These are phyloP conservation scores for human (Homo sapiens) DNA, from an alignment of 2,113 vertebrate genomes.

Conservation along the genomic window GRCh38 chr14:105170001-105170500, in stretches of 20 bases:
- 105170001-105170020: background rate
- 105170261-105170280: background rate
- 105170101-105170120: background rate
- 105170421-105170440: background rate
- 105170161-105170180: background rate
- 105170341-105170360: background rate
- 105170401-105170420: background rate
- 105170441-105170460: background rate
- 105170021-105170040: background rate
- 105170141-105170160: background rate
- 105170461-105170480: background rate
- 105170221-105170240: background rate
- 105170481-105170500: background rate
- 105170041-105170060: background rate
- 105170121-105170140: too few species aligned
- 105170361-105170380: background rate
- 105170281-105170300: rapidly evolving
- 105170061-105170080: too few species aligned
- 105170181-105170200: background rate
- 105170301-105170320: background rate
- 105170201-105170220: background rate
- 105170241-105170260: background rate
- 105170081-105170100: background rate
- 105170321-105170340: background rate
- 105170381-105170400: background rate